A percentile compares a stretch with the other conserved stretches of the same genome.
Evolutionary conservation across 2,888 invertebrate genomes (phyloP).

Genomic region (Leptinotarsa peninsularis): DNA sequence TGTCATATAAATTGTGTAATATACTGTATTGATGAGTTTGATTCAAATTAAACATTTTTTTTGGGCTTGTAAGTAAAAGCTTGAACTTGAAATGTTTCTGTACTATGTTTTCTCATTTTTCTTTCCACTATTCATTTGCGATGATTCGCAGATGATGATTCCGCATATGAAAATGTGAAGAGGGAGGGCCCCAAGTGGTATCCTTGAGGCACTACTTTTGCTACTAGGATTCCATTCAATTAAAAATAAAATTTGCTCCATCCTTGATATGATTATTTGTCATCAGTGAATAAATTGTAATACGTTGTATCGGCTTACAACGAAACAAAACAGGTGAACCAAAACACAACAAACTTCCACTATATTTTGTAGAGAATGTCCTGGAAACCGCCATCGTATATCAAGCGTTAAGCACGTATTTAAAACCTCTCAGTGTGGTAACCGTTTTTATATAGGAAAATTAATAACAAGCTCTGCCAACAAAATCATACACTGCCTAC

Average conservation of each 20-base stretch:
- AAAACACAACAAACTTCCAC: constrained; percentile 11
- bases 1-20: too few relatives aligned
- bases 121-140: too few relatives aligned
- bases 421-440: constrained; percentile 24
- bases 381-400: constrained; percentile 29
- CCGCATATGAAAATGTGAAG: too few relatives aligned
- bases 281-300: background rate
- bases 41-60: too few relatives aligned
- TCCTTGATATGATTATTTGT: background rate
- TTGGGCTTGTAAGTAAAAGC: too few relatives aligned
- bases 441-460: constrained; percentile 28
- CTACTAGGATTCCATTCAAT: too few relatives aligned
- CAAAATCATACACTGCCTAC: constrained; percentile 23
- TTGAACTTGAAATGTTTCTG: too few relatives aligned
- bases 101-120: too few relatives aligned
- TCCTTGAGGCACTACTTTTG: too few relatives aligned
- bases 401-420: constrained; percentile 25
- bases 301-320: background rate
- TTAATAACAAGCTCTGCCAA: constrained; percentile 22
- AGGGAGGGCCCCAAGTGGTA: too few relatives aligned
- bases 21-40: too few relatives aligned
- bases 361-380: constrained; percentile 27
- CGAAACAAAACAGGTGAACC: constrained; percentile 2
- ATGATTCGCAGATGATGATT: too few relatives aligned
- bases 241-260: background rate